A percentile compares a stretch with the other conserved stretches of the same genome.
phyloP scores from a whole-genome alignment of 2,113 vertebrate species.

The Ictidomys tridecemlineatus region DNA sequence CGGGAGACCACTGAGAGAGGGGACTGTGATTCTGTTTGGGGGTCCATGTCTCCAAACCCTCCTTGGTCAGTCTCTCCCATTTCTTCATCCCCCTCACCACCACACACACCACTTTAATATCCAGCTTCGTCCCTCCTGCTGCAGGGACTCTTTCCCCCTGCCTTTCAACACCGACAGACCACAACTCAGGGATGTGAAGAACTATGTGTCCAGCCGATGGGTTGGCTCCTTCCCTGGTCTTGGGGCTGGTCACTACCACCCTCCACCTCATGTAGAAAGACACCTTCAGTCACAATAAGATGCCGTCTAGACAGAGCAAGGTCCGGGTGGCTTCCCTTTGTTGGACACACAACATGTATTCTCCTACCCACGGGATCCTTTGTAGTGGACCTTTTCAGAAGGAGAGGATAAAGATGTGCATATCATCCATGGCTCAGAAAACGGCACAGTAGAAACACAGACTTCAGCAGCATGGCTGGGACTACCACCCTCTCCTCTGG shows the following conservation, averaged over 20 bases:
- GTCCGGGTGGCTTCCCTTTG: background rate
- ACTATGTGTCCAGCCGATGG: background rate
- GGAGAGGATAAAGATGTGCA: background rate
- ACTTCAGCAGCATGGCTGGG: background rate
- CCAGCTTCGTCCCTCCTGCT: background rate
- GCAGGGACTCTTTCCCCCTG: background rate
- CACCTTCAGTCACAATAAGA: background rate
- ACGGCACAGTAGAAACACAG: too few relatives aligned
- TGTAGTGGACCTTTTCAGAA: background rate
- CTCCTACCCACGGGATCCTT: background rate
- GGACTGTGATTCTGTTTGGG: background rate
- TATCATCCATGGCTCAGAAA: background rate
- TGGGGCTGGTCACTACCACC: rapidly evolving
- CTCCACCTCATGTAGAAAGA: background rate
- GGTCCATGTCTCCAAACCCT: background rate
- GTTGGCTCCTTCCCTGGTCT: background rate
- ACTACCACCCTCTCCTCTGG: background rate
- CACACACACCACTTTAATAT: background rate
- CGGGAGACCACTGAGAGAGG: background rate
- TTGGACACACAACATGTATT: background rate
- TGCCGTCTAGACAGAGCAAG: background rate
- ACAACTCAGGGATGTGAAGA: background rate
- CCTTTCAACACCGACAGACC: background rate
- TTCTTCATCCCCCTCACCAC: background rate
- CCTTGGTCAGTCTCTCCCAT: background rate